Conservation (phyloP, 2,113 vertebrate genomes). For the Pterocles gutturalis region DNA sequence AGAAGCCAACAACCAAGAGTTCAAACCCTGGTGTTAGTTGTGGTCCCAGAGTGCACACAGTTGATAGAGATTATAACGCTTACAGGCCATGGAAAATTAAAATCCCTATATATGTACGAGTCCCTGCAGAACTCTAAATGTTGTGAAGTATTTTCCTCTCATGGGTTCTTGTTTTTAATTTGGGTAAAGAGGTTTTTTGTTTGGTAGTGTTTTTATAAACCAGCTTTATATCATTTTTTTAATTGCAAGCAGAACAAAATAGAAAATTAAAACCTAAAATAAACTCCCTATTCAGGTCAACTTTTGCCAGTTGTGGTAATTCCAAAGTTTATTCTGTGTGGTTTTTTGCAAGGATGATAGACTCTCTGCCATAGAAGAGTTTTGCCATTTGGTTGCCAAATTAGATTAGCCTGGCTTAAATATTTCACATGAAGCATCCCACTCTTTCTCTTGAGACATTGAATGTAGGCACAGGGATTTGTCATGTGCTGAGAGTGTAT, state of each 20-base stretch:
- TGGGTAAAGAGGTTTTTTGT: slow-evolving; percentile 47
- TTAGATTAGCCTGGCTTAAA: not conserved
- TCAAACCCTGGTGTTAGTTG: slow-evolving; percentile 4
- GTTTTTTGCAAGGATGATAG: not conserved
- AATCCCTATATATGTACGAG: slow-evolving; percentile 37
- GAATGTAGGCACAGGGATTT: not conserved
- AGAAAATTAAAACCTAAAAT: slow-evolving; percentile 47
- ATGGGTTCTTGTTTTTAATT: slow-evolving; percentile 28
- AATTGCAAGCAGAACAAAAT: slow-evolving; percentile 27
- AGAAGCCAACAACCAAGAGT: not conserved
- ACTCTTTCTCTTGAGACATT: not conserved
- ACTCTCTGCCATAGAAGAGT: not conserved
- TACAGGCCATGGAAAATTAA: slow-evolving; percentile 46
- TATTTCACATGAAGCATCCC: not conserved
- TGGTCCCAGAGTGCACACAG: not conserved
- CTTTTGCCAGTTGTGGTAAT: not conserved
- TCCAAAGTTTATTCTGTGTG: slow-evolving; percentile 10
- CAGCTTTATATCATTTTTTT: slow-evolving; percentile 14
- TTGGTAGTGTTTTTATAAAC: slow-evolving; percentile 52
- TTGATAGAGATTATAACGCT: slow-evolving; percentile 49
- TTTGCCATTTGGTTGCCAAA: not conserved
- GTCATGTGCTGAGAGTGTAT: not conserved
- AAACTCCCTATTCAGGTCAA: slow-evolving; percentile 18
- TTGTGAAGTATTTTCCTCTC: slow-evolving; percentile 3
- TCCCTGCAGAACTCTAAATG: slow-evolving; percentile 65